Evolutionary conservation across 1,140 invertebrate species (phyloP).

Genomic region (Diorhabda carinulata): DNA sequence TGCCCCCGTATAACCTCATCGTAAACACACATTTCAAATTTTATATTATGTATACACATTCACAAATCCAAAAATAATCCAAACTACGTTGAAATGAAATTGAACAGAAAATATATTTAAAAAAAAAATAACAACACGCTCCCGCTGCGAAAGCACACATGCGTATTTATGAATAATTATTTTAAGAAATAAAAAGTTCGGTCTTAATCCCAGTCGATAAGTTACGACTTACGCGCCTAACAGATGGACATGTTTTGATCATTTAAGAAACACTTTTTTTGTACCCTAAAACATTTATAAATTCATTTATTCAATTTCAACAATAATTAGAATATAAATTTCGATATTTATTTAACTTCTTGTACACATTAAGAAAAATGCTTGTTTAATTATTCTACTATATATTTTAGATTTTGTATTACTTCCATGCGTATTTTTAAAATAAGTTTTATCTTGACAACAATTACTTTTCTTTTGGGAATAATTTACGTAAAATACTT

Average conservation of each 20-base stretch:
- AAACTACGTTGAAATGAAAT: conserved; percentile 15
- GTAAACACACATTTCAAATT: too few species aligned
- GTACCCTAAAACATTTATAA: background rate
- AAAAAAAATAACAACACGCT: background rate
- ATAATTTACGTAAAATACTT: background rate
- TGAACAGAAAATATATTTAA: conserved; percentile 19
- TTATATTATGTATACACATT: background rate
- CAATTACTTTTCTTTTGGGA: background rate
- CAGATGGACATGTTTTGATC: background rate
- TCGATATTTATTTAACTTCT: background rate
- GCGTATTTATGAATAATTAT: conserved; percentile 32
- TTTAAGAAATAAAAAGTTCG: conserved; percentile 32
- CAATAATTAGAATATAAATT: background rate
- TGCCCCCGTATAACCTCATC: too few species aligned
- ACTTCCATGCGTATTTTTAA: background rate
- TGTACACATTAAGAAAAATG: background rate
- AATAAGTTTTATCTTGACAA: background rate
- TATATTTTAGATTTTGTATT: background rate
- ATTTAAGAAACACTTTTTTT: background rate
- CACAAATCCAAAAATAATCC: conserved; percentile 15
- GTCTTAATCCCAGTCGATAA: conserved; percentile 19
- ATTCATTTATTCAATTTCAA: background rate
- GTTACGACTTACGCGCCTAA: conserved; percentile 17
- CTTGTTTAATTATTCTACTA: background rate
- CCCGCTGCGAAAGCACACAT: conserved; percentile 25